Percentiles rank a stretch among this genome's conserved stretches.
Conservation (phyloP, 2,888 invertebrate species). For the Andrena hattorfiana region DNA sequence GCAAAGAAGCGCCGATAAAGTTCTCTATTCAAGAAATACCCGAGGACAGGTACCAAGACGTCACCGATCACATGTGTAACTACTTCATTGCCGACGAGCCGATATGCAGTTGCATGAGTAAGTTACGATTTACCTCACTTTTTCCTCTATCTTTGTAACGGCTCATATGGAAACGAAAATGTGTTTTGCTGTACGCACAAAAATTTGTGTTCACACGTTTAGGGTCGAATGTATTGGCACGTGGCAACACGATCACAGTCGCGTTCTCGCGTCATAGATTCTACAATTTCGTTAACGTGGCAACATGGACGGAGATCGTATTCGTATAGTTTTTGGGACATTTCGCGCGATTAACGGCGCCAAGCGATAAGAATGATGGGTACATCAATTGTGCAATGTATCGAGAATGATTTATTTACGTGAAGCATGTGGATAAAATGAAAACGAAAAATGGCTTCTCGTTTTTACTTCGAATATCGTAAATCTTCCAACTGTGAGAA, state of each 20-base stretch:
- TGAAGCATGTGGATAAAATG: too few relatives aligned
- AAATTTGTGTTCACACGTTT: background rate
- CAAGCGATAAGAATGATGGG: background rate
- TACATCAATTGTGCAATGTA: too few relatives aligned
- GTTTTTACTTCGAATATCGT: too few relatives aligned
- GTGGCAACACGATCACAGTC: background rate
- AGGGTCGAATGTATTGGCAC: too few relatives aligned
- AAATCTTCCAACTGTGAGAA: too few relatives aligned
- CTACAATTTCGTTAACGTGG: background rate
- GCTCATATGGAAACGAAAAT: too few relatives aligned
- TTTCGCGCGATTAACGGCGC: background rate
- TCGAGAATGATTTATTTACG: too few relatives aligned
- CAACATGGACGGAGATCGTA: background rate
- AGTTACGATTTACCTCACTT: conserved; percentile 50
- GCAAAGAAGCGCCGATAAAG: conserved; percentile 68
- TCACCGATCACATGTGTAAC: conserved; percentile 73
- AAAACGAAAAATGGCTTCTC: too few relatives aligned
- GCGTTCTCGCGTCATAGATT: background rate
- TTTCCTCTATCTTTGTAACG: too few relatives aligned
- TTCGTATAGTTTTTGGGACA: background rate
- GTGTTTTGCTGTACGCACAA: background rate
- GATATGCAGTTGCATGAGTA: conserved; percentile 69
- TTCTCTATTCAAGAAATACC: conserved; percentile 81
- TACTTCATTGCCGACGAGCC: conserved; percentile 77
- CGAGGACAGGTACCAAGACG: conserved; percentile 77